Evolutionary conservation across 2,888 invertebrate genomes (phyloP), one percentile per base, ranked within the genome.

Genomic region (Sicus ferrugineus): DNA sequence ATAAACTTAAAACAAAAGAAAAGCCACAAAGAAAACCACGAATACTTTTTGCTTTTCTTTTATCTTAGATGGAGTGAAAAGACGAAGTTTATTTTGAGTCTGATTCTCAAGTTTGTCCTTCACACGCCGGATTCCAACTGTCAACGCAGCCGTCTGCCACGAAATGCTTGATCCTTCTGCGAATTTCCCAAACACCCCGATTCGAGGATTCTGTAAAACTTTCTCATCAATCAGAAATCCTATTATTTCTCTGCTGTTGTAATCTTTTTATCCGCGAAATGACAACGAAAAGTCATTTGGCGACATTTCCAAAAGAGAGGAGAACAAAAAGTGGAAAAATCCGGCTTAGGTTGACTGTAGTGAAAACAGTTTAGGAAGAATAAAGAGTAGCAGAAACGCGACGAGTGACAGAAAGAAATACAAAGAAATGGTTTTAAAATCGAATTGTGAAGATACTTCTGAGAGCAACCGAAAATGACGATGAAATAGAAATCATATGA

Each of bases 181-280:
- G n/a, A n/a, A n/a, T n/a, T n/a, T n/a, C n/a, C n/a, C n/a, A n/a
- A n/a, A n/a, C n/a, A n/a, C n/a, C n/a, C n/a, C n/a, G n/a, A n/a
- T n/a, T n/a, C n/a, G 46, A 46, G 19, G 6, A 46, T 46, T 19
- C 46, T 46, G 14, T 3, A 19, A 46, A 46, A 46, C 9, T 46
- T 46, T 46, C n/a, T 19, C 3, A 14, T 46, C 9, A 46, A 11
- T n/a, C 23, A 21, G 26, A 28, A 54, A 54, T 54, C 54, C 54
- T 54, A 54, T 54, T 54, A 54, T 54, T 54, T 26, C 23, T 28
- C 28, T 28, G 23, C 54, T 26, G 28, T 82, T 83, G 81, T 83
- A 81, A 81, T 81, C 81, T 83, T 80, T 82, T 81, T 81, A 81
- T 81, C 83, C 81, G 78, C 80, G 80, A 80, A 82, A 80, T 82